A percentile compares a stretch with the other conserved stretches of the same genome.
Evolutionary conservation across 1,140 invertebrate species (phyloP).

Genomic region (Platyscapa corneri): DNA sequence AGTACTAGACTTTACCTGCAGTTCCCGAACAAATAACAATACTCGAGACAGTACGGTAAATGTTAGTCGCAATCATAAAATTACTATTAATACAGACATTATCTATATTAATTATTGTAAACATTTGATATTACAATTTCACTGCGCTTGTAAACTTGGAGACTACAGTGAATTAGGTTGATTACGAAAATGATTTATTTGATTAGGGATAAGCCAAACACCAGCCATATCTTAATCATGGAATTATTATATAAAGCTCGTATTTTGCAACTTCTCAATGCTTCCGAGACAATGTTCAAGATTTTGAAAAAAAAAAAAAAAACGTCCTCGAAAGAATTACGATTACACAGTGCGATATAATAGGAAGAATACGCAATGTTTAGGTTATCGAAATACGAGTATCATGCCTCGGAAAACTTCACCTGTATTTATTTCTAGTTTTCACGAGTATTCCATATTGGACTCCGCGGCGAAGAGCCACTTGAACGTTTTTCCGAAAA

Average conservation of each 20-base stretch:
- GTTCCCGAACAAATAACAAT: no score
- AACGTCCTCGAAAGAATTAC: no score
- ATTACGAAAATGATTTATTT: not conserved
- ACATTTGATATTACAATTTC: no score
- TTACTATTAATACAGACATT: no score
- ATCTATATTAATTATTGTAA: no score
- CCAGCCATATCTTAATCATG: not conserved
- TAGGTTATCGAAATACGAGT: not conserved
- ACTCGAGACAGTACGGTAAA: no score
- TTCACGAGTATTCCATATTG: conserved; percentile 64
- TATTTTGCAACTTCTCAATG: no score
- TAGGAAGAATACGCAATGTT: not conserved
- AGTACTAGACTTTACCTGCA: no score
- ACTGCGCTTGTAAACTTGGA: not conserved
- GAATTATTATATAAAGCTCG: not conserved
- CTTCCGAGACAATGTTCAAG: no score
- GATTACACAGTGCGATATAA: no score
- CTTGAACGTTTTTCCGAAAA: conserved; percentile 58
- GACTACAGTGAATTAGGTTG: not conserved
- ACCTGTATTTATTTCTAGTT: conserved; percentile 63
- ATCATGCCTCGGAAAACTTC: not conserved
- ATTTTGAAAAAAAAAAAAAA: no score
- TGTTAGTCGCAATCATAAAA: no score
- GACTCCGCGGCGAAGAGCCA: conserved; percentile 61
- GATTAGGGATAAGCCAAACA: not conserved